These are phyloP conservation scores for Liodrosophila aerea DNA, from an alignment of 2,888 invertebrate species.

Conservation along the genomic window DNA sequence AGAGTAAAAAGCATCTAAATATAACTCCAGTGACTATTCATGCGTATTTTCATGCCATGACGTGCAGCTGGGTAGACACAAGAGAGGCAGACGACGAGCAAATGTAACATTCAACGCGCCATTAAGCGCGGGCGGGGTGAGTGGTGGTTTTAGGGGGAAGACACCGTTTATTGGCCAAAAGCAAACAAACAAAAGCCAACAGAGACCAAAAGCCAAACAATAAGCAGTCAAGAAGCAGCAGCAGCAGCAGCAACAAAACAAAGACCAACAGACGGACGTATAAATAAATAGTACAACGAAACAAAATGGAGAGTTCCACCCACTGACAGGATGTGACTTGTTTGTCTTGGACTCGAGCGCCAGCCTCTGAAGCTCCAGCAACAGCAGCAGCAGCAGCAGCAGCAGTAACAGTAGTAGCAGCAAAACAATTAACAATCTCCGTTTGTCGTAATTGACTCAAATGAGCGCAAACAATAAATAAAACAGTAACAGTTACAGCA, in stretches of 20 bases:
- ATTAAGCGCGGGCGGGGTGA: slow-evolving; percentile 52
- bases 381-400: slow-evolving; percentile 19
- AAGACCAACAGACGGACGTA: slow-evolving; percentile 47
- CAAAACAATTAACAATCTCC: slow-evolving; percentile 80
- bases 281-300: slow-evolving; percentile 58
- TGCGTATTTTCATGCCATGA: too few species aligned
- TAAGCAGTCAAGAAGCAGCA: slow-evolving; percentile 43
- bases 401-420: slow-evolving; percentile 27
- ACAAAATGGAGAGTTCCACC: slow-evolving; percentile 43
- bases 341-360: slow-evolving; percentile 66
- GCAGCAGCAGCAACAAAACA: slow-evolving; percentile 28
- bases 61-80: too few species aligned
- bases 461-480: slow-evolving; percentile 77
- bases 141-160: slow-evolving; percentile 13
- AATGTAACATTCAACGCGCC: slow-evolving; percentile 64
- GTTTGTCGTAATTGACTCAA: slow-evolving; percentile 79
- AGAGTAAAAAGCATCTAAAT: background rate
- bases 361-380: too few species aligned
- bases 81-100: slow-evolving; percentile 13
- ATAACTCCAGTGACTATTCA: background rate
- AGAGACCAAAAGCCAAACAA: slow-evolving; percentile 63
- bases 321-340: slow-evolving; percentile 54
- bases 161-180: slow-evolving; percentile 71
- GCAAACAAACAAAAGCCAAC: slow-evolving; percentile 66
- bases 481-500: slow-evolving; percentile 60